Evolutionary conservation across 2,797 vertebrate genomes (phyloP).

Genomic region (Gambusia yucatana): DNA sequence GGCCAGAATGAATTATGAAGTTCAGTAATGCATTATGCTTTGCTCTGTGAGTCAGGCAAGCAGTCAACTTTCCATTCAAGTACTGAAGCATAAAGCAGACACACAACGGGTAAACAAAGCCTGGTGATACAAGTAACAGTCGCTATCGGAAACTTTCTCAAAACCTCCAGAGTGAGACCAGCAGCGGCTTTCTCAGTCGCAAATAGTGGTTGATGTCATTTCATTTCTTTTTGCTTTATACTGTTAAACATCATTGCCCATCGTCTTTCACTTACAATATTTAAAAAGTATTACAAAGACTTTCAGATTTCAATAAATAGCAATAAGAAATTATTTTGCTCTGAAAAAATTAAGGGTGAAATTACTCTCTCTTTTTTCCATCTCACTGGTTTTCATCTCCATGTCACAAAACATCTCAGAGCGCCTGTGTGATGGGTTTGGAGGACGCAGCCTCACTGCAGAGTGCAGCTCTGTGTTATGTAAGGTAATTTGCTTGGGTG

Average conservation of each 20-base stretch:
- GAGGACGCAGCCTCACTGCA: constrained; percentile 24
- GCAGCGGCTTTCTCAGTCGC: constrained; percentile 29
- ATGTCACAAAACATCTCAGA: constrained; percentile 45
- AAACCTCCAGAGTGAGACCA: constrained; percentile 49
- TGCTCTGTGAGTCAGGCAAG: constrained; percentile 68
- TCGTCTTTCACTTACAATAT: background rate
- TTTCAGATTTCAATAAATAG: constrained; percentile 1
- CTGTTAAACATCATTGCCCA: no score
- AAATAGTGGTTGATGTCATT: constrained; percentile 31
- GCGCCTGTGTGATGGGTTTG: constrained; percentile 25
- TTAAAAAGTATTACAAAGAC: background rate
- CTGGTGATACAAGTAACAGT: constrained; percentile 64
- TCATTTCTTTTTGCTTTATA: constrained; percentile 10
- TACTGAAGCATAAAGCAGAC: constrained; percentile 58
- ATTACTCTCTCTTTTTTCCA: background rate
- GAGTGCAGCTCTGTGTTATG: constrained; percentile 32
- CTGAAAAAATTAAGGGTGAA: background rate
- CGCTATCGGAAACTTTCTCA: constrained; percentile 64
- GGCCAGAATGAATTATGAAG: constrained; percentile 56
- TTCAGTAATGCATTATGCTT: constrained; percentile 71
- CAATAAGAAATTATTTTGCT: background rate
- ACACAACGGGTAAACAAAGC: constrained; percentile 67
- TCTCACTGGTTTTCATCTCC: constrained; percentile 6
- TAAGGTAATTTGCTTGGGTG: constrained; percentile 37
- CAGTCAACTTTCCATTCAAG: constrained; percentile 72